Percentiles rank a stretch among this genome's conserved stretches.
phyloP scores from a whole-genome alignment of 2,113 vertebrate genomes.

The Abramis brama region DNA sequence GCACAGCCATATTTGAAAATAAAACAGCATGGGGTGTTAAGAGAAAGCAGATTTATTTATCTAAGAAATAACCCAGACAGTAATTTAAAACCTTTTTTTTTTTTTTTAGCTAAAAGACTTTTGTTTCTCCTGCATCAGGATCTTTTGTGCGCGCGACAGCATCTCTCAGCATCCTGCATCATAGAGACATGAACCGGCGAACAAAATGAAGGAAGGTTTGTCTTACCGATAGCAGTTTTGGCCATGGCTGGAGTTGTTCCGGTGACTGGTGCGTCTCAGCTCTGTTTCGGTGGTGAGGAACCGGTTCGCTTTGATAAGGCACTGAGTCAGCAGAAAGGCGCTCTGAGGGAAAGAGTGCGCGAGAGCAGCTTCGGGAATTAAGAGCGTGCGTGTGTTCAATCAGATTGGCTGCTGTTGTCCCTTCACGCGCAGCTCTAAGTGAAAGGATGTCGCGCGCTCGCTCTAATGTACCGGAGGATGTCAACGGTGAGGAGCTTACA shows the following conservation, averaged over 20 bases:
- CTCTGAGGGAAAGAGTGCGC: conserved; percentile 51
- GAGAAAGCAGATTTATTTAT: background rate
- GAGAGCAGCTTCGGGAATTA: conserved; percentile 59
- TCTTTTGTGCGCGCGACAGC: conserved; percentile 73
- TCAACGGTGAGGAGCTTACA: conserved; percentile 35
- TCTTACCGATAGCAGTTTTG: conserved; percentile 79
- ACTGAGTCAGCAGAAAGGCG: conserved; percentile 80
- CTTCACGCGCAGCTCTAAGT: conserved; percentile 57
- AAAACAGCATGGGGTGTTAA: background rate
- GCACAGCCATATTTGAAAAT: conserved; percentile 35
- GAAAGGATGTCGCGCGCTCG: conserved; percentile 52
- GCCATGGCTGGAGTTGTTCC: conserved; percentile 70
- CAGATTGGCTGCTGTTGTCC: conserved; percentile 60
- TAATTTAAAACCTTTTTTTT: background rate
- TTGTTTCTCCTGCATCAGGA: background rate
- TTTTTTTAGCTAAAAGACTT: background rate
- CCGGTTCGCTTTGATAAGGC: conserved; percentile 76
- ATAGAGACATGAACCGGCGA: background rate
- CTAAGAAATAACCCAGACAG: background rate
- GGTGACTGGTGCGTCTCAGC: conserved; percentile 58
- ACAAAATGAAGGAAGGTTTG: conserved; percentile 1
- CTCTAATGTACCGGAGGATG: conserved; percentile 38
- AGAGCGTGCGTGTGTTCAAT: conserved; percentile 56
- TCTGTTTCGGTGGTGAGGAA: conserved; percentile 67
- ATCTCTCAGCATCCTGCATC: conserved; percentile 56